These are phyloP conservation scores for Muscidifurax raptorellus DNA, from an alignment of 1,140 invertebrate species.

Conservation along the genomic window DNA sequence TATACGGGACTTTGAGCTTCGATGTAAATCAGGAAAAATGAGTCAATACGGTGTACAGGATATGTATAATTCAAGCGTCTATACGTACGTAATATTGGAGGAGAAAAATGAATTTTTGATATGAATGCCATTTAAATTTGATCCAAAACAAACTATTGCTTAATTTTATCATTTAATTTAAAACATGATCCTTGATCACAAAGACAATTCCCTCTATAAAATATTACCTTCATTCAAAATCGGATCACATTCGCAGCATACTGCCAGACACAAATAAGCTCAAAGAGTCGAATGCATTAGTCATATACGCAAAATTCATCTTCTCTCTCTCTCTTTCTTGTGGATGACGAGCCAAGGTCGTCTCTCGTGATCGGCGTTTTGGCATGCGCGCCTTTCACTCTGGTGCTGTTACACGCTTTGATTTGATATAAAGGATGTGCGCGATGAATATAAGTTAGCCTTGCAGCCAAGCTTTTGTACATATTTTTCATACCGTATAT, in stretches of 20 bases:
- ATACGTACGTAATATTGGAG: too few species aligned
- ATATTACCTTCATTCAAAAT: background rate
- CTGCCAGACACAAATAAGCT: background rate
- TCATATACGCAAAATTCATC: constrained; percentile 34
- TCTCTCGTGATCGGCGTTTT: background rate
- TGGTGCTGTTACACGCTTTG: background rate
- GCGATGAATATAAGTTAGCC: background rate
- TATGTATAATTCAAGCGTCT: too few species aligned
- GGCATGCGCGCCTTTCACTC: background rate
- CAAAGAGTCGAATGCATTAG: background rate
- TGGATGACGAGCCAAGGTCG: constrained; percentile 16
- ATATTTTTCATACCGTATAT: background rate
- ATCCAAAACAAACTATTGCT: too few species aligned
- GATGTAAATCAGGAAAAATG: too few species aligned
- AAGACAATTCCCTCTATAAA: background rate
- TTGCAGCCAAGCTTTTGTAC: background rate
- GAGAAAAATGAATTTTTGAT: too few species aligned
- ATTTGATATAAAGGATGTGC: background rate
- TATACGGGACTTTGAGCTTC: background rate
- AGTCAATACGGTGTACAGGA: too few species aligned
- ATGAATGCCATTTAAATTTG: too few species aligned
- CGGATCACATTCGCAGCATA: background rate
- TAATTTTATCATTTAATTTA: too few species aligned
- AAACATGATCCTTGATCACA: too few species aligned
- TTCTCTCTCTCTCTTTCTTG: background rate